These are phyloP conservation scores for Alces alces DNA, from an alignment of 2,113 vertebrate species.

Conservation along the genomic window DNA sequence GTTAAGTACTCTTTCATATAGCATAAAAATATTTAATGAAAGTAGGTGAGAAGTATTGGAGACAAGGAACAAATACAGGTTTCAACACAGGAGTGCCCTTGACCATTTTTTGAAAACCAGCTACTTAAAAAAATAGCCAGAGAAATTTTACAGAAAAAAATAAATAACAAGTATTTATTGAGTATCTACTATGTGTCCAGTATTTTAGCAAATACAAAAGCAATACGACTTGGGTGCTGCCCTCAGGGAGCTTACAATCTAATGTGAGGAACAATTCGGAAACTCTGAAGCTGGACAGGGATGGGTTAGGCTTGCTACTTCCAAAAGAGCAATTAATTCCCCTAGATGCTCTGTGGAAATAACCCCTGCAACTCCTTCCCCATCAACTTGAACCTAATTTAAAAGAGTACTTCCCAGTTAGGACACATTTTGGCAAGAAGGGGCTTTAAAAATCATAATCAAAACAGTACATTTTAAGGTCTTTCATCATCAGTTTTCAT, in stretches of 20 bases:
- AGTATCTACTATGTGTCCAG: constrained; percentile 63
- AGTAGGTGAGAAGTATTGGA: constrained; percentile 12
- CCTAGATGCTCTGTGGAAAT: not conserved
- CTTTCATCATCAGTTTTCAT: constrained; percentile 41
- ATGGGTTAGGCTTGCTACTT: not conserved
- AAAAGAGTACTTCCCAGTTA: not conserved
- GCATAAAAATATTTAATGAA: constrained; percentile 40
- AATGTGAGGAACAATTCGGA: constrained; percentile 48
- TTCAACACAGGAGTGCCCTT: constrained; percentile 50
- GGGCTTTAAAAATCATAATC: not conserved
- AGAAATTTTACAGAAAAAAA: constrained; percentile 73
- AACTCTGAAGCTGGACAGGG: constrained; percentile 25
- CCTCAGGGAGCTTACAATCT: constrained; percentile 75
- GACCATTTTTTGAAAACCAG: constrained; percentile 59
- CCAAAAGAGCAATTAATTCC: constrained; percentile 33
- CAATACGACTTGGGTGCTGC: constrained; percentile 51
- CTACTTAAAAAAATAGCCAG: constrained; percentile 76
- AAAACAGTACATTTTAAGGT: not conserved
- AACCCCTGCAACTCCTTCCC: not conserved
- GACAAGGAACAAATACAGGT: constrained; percentile 27
- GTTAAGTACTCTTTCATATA: constrained; percentile 34
- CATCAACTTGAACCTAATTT: not conserved
- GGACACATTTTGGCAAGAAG: not conserved
- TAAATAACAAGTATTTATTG: constrained; percentile 69
- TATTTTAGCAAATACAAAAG: constrained; percentile 66